Base-by-base conservation (phyloP, 2,797 vertebrate genomes). In the Oreonectes daqikongensis region DNA sequence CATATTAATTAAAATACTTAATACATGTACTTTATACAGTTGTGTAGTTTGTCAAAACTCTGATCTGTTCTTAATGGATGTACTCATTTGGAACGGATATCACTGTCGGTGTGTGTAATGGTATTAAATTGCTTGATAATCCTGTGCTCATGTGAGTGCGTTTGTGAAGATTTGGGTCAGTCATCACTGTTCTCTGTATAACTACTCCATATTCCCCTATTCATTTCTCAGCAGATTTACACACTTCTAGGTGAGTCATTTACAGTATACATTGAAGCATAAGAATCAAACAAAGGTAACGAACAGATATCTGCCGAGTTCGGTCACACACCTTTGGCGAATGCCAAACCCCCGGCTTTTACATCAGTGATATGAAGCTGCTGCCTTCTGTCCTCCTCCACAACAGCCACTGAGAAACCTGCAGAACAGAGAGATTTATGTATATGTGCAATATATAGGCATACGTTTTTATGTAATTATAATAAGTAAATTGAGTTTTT, bases 341-440 rank as follows among this genome's bases (percentile, higher is more conserved):
- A 92, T 66, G 96, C 97, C 76, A 99, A 86, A 26, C 97, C 96
- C 0, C 92, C 94, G 65, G 91, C 87, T 88, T 94, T 98, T 28
- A 99, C 94, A 0, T 93, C 87, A 0, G 92, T 95, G 65, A 99
- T 91, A 0, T 97, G 94, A 0, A 98, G 94, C 80, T 94, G 94
- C 79, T 92, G 95, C 18, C 86, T 75, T 1, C 95, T 94, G 0
- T 97, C 95, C 80, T 97, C 96, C 78, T 97, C 96, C 79, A 96
- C 86, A 0, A 95, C 94, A 17, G 87, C 94, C 38, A 99, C 90
- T 5, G 94, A 96, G 87, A 99, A 98, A 67, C 97, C 97, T 98
- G 42, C 0, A 69, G 74, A 86, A n/a, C 24, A 69, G 22, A 70
- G 32, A 44, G 12, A 72, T 10, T 40, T 5, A 64, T 61, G 59